A percentile compares a stretch with the other conserved stretches of the same genome.
Conservation (phyloP, 23 tunicate genomes). For the Pegea sp. region DNA sequence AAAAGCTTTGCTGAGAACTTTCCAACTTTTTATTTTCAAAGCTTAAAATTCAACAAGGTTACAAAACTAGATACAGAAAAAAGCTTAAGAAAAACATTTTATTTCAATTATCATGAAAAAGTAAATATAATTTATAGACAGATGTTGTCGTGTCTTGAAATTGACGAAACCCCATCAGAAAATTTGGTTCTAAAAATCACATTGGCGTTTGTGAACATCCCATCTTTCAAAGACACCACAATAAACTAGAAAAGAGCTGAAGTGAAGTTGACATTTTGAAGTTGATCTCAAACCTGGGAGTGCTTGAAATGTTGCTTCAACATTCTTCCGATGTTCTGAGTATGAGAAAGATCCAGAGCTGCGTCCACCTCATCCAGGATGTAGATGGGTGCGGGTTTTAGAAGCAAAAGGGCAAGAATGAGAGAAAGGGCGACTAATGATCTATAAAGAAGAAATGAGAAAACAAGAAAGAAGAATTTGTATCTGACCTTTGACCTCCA, state of each 20-base stretch:
- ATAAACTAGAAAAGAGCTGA: conserved; percentile 34
- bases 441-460: conserved; percentile 4
- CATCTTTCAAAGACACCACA: conserved; percentile 88
- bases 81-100: too few relatives aligned
- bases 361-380: conserved; percentile 98
- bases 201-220: conserved; percentile 92
- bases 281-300: conserved; percentile 21
- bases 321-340: conserved; percentile 95
- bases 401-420: conserved; percentile 74
- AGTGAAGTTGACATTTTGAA: neutral
- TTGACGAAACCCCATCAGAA: conserved; percentile 91
- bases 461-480: neutral
- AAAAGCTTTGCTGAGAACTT: too few relatives aligned
- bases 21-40: too few relatives aligned
- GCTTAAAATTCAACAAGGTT: too few relatives aligned
- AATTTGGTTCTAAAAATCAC: conserved; percentile 87
- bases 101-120: too few relatives aligned
- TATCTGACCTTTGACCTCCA: conserved; percentile 72
- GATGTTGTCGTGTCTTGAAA: conserved; percentile 25
- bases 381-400: conserved; percentile 96
- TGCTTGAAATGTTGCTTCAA: conserved; percentile 78
- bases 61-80: too few relatives aligned
- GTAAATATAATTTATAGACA: too few relatives aligned
- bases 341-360: conserved; percentile 83
- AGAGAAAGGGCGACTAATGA: conserved; percentile 80